Evolutionary conservation across 2,113 vertebrate species (phyloP).

Genomic region (Nipponia nippon): DNA sequence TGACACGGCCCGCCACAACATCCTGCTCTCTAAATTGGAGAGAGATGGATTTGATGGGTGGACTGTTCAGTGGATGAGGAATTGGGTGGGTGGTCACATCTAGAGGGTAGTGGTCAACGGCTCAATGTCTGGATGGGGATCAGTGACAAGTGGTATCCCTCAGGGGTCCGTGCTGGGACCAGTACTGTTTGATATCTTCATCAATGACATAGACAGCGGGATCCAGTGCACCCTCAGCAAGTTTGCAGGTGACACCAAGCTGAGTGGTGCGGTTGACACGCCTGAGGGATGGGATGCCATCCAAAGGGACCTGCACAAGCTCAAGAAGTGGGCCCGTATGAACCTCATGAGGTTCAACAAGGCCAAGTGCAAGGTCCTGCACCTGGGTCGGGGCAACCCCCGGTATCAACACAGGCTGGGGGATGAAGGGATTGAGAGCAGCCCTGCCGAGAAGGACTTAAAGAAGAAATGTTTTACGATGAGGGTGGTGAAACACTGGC

Average conservation of each 20-base stretch:
- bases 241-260: not conserved
- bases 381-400: not conserved
- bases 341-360: not conserved
- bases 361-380: not conserved
- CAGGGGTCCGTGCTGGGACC: not conserved
- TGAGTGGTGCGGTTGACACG: not conserved
- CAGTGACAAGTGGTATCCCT: not conserved
- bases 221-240: not conserved
- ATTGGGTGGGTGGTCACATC: not conserved
- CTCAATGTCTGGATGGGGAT: not conserved
- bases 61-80: not conserved
- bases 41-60: not conserved
- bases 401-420: not conserved
- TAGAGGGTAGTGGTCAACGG: not conserved
- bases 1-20: not conserved
- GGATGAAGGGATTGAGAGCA: not conserved
- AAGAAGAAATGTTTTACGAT: not conserved
- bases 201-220: accelerated
- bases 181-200: not conserved
- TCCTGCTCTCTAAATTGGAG: not conserved
- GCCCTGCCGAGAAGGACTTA: not conserved
- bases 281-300: not conserved
- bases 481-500: not conserved
- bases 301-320: not conserved
- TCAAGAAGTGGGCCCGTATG: accelerated